Percentiles rank a stretch among this genome's conserved stretches.
Evolutionary conservation across 2,113 vertebrate species (phyloP).

Genomic region (Alces alces): DNA sequence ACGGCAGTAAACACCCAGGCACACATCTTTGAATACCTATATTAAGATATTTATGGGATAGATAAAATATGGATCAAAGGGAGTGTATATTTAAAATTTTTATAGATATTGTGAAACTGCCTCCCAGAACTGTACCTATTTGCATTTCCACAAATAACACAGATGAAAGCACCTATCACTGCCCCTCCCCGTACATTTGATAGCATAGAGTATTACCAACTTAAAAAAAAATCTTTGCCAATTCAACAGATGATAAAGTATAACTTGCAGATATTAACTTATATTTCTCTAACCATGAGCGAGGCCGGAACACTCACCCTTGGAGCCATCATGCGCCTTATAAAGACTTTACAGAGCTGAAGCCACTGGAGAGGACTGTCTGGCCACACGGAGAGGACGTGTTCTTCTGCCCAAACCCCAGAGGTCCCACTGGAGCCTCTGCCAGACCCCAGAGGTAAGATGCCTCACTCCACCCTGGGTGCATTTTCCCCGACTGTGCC

Average conservation of each 20-base stretch:
- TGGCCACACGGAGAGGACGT: rapidly evolving
- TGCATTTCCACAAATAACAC: background rate
- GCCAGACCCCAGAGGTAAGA: background rate
- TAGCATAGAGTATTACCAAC: background rate
- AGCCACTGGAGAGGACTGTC: background rate
- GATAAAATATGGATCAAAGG: background rate
- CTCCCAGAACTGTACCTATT: background rate
- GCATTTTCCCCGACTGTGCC: background rate
- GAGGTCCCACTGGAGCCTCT: background rate
- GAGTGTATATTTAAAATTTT: background rate
- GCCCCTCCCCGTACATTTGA: background rate
- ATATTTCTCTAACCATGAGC: background rate
- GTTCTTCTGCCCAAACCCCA: background rate
- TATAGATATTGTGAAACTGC: background rate
- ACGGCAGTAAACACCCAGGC: background rate
- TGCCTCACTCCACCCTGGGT: background rate
- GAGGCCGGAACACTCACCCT: background rate
- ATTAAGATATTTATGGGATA: background rate
- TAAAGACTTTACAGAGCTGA: background rate
- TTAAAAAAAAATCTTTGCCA: background rate
- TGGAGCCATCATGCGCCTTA: background rate
- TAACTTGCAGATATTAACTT: background rate
- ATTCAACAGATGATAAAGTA: background rate
- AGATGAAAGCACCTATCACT: background rate
- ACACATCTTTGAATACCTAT: background rate